These are phyloP conservation scores for Eptesicus fuscus DNA, from an alignment of 2,113 vertebrate species.

Conservation along the genomic window DNA sequence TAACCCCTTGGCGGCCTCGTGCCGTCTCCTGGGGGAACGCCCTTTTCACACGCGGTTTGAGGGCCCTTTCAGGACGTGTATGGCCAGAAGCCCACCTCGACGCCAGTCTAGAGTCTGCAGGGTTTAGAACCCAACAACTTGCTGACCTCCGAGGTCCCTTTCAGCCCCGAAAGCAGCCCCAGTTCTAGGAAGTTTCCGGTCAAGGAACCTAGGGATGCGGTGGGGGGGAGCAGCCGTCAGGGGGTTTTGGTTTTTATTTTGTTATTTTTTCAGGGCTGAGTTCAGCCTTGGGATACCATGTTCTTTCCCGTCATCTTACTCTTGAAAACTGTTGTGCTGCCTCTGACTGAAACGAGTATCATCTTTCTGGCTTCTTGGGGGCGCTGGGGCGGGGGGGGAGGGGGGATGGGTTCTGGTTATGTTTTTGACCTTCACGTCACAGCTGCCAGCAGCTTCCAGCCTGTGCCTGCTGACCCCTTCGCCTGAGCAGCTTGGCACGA, in stretches of 20 bases:
- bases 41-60: background rate
- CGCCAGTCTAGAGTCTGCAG: background rate
- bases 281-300: background rate
- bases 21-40: background rate
- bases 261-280: slow-evolving; percentile 26
- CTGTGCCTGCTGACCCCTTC: background rate
- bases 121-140: background rate
- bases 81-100: background rate
- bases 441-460: background rate
- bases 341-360: background rate
- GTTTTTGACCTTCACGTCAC: background rate
- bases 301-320: background rate
- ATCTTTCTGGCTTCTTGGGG: background rate
- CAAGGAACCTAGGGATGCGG: background rate
- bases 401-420: background rate
- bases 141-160: background rate
- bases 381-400: no score
- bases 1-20: background rate
- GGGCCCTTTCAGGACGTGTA: background rate
- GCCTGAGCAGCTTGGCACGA: background rate
- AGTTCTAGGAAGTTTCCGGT: background rate
- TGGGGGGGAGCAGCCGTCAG: background rate
- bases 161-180: slow-evolving; percentile 1
- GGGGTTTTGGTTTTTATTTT: background rate
- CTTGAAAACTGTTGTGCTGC: background rate